These are phyloP conservation scores for cat (Felis catus) DNA, from an alignment of 2,113 vertebrate genomes.

Conservation along the genomic window DNA sequence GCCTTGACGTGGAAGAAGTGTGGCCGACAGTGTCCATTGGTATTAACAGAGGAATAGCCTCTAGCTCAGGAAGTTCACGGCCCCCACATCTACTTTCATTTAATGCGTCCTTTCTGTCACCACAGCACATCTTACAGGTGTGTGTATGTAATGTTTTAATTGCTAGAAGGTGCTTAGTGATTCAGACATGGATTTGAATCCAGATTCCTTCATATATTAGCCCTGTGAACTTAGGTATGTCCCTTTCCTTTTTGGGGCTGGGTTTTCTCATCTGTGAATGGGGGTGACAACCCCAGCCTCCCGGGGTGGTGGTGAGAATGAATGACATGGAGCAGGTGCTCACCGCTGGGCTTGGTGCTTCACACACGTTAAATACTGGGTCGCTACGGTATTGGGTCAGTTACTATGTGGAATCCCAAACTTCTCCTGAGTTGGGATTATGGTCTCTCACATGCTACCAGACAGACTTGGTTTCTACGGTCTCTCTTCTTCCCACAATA, in stretches of 20 bases:
- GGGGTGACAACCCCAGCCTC: not conserved
- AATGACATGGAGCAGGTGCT: not conserved
- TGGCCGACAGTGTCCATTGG: rapidly evolving
- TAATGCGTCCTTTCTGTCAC: not conserved
- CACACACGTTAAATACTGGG: rapidly evolving
- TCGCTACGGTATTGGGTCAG: not conserved
- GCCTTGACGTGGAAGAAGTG: not conserved
- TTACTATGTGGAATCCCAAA: not conserved
- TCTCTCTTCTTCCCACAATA: not conserved
- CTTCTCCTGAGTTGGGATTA: not conserved
- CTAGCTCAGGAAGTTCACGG: not conserved
- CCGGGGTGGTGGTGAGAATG: not conserved
- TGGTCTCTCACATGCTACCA: not conserved
- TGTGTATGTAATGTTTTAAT: not conserved
- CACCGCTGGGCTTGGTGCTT: not conserved
- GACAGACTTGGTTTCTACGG: not conserved
- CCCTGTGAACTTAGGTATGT: not conserved
- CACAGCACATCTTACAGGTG: not conserved
- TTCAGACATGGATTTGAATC: not conserved
- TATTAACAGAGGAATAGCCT: not conserved
- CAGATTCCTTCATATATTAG: not conserved
- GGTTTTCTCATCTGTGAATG: not conserved
- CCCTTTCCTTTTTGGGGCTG: not conserved
- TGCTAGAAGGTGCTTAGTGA: not conserved
- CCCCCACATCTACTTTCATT: not conserved